phyloP scores from a whole-genome alignment of 2,888 invertebrate genomes.

The Cremastinae sp. region DNA sequence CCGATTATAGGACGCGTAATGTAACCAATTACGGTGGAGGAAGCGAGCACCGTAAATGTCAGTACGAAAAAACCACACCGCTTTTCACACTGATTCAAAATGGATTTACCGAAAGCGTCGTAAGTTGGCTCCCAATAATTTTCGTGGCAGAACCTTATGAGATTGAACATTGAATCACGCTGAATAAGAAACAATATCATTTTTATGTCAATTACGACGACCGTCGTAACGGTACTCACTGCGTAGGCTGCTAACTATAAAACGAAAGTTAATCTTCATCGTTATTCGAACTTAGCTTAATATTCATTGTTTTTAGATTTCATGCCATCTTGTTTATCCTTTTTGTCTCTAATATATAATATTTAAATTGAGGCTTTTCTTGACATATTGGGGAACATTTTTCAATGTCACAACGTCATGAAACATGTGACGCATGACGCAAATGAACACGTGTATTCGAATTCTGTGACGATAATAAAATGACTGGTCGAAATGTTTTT shows the following conservation, averaged over 20 bases:
- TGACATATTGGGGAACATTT: too few relatives aligned
- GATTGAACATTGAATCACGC: slow-evolving; percentile 41
- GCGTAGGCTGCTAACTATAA: slow-evolving; percentile 56
- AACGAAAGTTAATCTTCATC: too few relatives aligned
- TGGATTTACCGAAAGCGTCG: slow-evolving; percentile 32
- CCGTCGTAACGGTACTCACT: slow-evolving; percentile 50
- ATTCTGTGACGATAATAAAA: too few relatives aligned
- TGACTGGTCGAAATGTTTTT: too few relatives aligned
- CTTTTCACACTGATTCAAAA: slow-evolving; percentile 43
- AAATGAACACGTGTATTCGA: too few relatives aligned
- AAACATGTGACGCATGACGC: too few relatives aligned
- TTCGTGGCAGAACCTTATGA: slow-evolving; percentile 51
- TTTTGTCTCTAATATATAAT: too few relatives aligned
- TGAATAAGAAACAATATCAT: slow-evolving; percentile 36
- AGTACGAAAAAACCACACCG: slow-evolving; percentile 50
- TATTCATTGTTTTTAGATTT: too few relatives aligned
- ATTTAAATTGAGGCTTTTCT: too few relatives aligned
- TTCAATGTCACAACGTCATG: too few relatives aligned
- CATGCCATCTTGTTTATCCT: too few relatives aligned
- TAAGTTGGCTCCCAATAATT: slow-evolving; percentile 51
- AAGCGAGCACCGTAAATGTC: slow-evolving; percentile 48
- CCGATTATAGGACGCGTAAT: slow-evolving; percentile 49
- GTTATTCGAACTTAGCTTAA: too few relatives aligned
- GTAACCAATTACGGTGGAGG: slow-evolving; percentile 55
- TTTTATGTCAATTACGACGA: slow-evolving; percentile 53